A percentile compares a stretch with the other conserved stretches of the same genome.
phyloP scores from a whole-genome alignment of 2,113 vertebrate species.

The Rousettus leschenaultii region DNA sequence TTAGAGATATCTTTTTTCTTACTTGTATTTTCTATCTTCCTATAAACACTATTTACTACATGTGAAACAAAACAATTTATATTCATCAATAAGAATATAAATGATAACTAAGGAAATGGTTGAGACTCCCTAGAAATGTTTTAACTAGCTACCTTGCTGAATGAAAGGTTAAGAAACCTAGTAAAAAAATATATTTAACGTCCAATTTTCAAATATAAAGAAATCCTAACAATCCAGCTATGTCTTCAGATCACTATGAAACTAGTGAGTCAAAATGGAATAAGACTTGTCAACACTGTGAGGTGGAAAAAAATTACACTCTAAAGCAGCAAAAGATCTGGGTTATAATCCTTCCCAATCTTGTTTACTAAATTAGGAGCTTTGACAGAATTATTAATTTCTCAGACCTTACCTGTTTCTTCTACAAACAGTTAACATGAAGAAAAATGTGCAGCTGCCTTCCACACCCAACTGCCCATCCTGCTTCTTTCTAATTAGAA shows the following conservation, averaged over 20 bases:
- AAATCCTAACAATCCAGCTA: neutral
- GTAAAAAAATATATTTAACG: neutral
- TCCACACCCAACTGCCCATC: neutral
- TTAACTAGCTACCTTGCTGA: neutral
- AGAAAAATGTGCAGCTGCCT: neutral
- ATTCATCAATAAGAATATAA: neutral
- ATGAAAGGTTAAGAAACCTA: neutral
- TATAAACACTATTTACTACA: neutral
- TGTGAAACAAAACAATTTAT: neutral
- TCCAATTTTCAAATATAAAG: neutral
- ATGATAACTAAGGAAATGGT: neutral
- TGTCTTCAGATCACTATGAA: neutral
- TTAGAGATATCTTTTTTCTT: neutral
- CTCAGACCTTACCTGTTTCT: neutral
- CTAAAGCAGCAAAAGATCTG: neutral
- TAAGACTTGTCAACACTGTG: neutral
- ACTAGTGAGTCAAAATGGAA: neutral
- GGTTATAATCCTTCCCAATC: neutral
- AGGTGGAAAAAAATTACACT: neutral
- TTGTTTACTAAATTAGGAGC: neutral
- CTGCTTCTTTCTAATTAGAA: neutral
- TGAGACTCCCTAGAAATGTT: neutral
- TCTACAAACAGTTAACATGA: neutral
- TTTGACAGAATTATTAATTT: neutral
- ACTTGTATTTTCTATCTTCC: neutral